A percentile compares a stretch with the other conserved stretches of the same genome.
Evolutionary conservation across 2,888 invertebrate genomes (phyloP).

Genomic region (Drosophila borealis): DNA sequence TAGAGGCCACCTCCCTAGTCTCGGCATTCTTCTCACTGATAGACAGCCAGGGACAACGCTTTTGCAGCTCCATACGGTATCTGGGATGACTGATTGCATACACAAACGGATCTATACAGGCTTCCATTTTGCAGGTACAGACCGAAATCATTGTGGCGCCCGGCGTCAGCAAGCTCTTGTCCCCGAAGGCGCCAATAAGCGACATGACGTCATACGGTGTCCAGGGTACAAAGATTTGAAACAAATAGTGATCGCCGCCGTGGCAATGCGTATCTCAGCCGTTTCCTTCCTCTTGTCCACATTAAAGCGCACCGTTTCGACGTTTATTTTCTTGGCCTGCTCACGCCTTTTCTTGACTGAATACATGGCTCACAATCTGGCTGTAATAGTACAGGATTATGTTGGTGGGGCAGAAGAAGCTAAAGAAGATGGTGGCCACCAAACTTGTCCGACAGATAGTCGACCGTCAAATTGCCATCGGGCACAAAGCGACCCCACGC

Average conservation of each 20-base stretch:
- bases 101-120: no score
- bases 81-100: conserved; percentile 93
- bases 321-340: no score
- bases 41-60: conserved; percentile 90
- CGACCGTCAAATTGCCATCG: conserved; percentile 93
- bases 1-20: conserved; percentile 86
- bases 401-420: conserved; percentile 91
- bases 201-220: conserved; percentile 94
- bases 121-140: conserved; percentile 87
- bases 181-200: conserved; percentile 92
- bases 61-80: conserved; percentile 92
- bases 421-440: conserved; percentile 90
- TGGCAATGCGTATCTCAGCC: conserved; percentile 94
- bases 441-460: conserved; percentile 85
- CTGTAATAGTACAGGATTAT: conserved; percentile 94
- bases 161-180: conserved; percentile 89
- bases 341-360: conserved; percentile 93
- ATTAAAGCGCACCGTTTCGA: conserved; percentile 63
- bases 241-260: conserved; percentile 95
- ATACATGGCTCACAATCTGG: conserved; percentile 93
- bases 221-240: conserved; percentile 94
- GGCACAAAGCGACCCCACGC: conserved; percentile 94
- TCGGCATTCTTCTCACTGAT: conserved; percentile 88
- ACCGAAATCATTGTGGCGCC: conserved; percentile 91
- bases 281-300: conserved; percentile 76